Conservation (phyloP, 2,888 invertebrate genomes). For the Drosophila maculinotata region DNA sequence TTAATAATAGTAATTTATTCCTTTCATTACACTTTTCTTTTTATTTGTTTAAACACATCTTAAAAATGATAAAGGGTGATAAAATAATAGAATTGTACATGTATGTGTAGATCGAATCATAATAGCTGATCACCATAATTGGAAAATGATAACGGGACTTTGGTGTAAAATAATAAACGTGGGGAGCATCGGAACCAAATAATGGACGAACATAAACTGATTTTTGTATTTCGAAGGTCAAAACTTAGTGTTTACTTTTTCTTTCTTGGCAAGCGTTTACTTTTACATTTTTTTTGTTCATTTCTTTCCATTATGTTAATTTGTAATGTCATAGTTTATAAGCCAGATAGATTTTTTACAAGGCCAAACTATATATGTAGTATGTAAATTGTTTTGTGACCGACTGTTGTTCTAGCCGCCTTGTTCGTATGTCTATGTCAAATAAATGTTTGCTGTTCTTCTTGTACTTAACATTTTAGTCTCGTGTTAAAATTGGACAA, state of each 20-base stretch:
- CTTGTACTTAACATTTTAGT: slow-evolving; percentile 55
- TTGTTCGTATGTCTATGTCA: slow-evolving; percentile 40
- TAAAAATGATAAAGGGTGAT: slow-evolving; percentile 60
- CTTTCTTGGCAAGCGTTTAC: slow-evolving; percentile 72
- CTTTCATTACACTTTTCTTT: slow-evolving; percentile 46
- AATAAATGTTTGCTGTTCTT: slow-evolving; percentile 30
- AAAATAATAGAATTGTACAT: slow-evolving; percentile 42
- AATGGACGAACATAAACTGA: slow-evolving; percentile 70
- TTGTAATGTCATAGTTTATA: slow-evolving; percentile 39
- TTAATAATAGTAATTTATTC: slow-evolving; percentile 76
- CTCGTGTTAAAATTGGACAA: slow-evolving; percentile 69
- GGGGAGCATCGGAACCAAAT: slow-evolving; percentile 9
- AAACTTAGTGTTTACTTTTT: slow-evolving; percentile 59
- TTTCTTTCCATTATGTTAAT: slow-evolving; percentile 42
- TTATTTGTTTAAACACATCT: slow-evolving; percentile 69
- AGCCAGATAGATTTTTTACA: slow-evolving; percentile 57
- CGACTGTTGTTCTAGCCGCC: slow-evolving; percentile 32
- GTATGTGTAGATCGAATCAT: slow-evolving; percentile 22
- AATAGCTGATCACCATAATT: slow-evolving; percentile 34
- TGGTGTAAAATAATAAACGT: slow-evolving; percentile 26
- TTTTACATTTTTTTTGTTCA: slow-evolving; percentile 27
- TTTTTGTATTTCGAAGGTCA: slow-evolving; percentile 61
- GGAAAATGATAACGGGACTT: slow-evolving; percentile 26
- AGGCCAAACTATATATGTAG: slow-evolving; percentile 34
- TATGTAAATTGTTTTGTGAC: slow-evolving; percentile 28